phyloP scores from a whole-genome alignment of 2,113 vertebrate species.

The Ophthalmolycus amberensis region DNA sequence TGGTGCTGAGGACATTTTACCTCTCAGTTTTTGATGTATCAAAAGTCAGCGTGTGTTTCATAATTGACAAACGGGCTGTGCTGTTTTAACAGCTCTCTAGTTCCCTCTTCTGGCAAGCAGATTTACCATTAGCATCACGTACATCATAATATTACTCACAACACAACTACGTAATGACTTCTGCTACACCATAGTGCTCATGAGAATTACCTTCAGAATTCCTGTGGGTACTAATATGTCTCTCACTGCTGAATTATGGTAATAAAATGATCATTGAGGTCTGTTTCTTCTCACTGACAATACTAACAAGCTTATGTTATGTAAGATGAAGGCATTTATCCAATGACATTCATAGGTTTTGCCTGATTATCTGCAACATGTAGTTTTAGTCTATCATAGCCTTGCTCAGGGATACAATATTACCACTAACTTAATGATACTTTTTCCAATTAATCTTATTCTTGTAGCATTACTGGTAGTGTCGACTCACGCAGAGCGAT shows the following conservation, averaged over 20 bases:
- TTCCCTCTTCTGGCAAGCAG: constrained; percentile 79
- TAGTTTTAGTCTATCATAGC: background rate
- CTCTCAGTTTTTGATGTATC: constrained; percentile 7
- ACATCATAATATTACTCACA: background rate
- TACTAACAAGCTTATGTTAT: background rate
- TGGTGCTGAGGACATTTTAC: background rate
- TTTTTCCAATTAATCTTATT: background rate
- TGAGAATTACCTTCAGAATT: background rate
- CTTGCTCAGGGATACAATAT: background rate
- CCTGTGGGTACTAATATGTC: background rate
- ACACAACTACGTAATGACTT: background rate
- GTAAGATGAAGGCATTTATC: background rate
- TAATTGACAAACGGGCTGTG: constrained; percentile 24
- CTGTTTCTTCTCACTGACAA: too few relatives aligned
- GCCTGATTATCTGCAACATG: background rate
- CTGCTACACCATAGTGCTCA: background rate
- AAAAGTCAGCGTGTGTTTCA: background rate
- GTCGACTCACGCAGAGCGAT: background rate
- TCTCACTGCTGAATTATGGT: background rate
- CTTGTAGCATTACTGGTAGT: background rate
- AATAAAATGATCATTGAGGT: background rate
- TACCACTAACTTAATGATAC: background rate
- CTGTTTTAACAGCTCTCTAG: constrained; percentile 68
- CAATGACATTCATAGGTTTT: background rate
- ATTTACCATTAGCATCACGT: constrained; percentile 1